Evolutionary conservation across 2,888 invertebrate species (phyloP).

Genomic region (Drosophila pseudotakahashii): DNA sequence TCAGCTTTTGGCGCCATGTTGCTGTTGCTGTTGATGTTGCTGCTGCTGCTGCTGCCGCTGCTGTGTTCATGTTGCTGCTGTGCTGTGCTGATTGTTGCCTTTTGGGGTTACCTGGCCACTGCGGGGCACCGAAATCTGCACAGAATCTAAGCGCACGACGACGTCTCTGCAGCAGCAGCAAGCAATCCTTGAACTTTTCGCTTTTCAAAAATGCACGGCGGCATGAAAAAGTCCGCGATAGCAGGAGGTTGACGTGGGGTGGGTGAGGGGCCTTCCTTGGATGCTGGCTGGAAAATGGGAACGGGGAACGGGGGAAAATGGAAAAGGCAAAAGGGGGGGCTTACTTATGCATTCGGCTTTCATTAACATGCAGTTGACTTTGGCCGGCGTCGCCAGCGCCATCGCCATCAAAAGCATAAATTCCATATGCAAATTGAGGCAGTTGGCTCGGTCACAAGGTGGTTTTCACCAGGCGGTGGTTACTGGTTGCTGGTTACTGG

Average conservation of each 20-base stretch:
- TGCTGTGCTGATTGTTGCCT: slow-evolving; percentile 35
- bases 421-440: slow-evolving; percentile 72
- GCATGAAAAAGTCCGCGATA: slow-evolving; percentile 51
- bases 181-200: slow-evolving; percentile 76
- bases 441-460: slow-evolving; percentile 29
- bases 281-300: background rate
- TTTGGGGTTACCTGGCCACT: slow-evolving; percentile 60
- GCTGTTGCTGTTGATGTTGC: slow-evolving; percentile 4
- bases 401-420: slow-evolving; percentile 76
- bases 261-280: slow-evolving; percentile 12
- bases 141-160: slow-evolving; percentile 36
- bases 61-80: too few species aligned
- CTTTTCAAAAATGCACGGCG: slow-evolving; percentile 73
- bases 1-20: slow-evolving; percentile 2
- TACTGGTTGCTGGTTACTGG: slow-evolving; percentile 3
- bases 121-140: slow-evolving; percentile 41
- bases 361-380: slow-evolving; percentile 65
- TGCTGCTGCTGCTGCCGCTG: slow-evolving; percentile 16
- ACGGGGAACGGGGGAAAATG: background rate
- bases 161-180: slow-evolving; percentile 17
- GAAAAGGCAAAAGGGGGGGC: slow-evolving; percentile 14
- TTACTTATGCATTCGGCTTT: slow-evolving; percentile 69
- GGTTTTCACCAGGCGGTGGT: slow-evolving; percentile 13
- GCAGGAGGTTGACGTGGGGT: slow-evolving; percentile 9
- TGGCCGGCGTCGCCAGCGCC: slow-evolving; percentile 42